Conservation (phyloP, 1,140 invertebrate genomes). For the Pentalonia nigronervosa region DNA sequence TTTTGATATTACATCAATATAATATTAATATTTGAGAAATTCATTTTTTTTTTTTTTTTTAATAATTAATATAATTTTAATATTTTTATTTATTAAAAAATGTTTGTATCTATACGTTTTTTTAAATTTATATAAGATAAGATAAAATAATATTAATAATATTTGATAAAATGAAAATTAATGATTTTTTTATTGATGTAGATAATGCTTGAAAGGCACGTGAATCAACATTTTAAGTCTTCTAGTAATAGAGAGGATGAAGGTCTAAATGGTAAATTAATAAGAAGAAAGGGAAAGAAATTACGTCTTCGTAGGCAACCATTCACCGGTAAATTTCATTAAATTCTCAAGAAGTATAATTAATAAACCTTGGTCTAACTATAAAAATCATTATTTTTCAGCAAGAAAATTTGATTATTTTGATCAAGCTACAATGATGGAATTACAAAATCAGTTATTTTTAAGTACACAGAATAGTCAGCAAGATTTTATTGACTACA, state of each 20-base stretch:
- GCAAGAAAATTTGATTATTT: conserved; percentile 88
- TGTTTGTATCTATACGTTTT: not conserved
- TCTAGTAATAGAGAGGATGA: conserved; percentile 69
- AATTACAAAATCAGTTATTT: conserved; percentile 76
- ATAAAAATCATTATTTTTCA: conserved; percentile 64
- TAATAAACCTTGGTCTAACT: not conserved
- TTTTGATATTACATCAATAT: not conserved
- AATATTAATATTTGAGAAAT: not conserved
- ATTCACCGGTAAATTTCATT: conserved; percentile 60
- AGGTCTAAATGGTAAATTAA: conserved; percentile 74
- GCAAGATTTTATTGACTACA: conserved; percentile 66
- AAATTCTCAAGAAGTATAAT: not conserved
- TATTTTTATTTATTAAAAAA: not conserved
- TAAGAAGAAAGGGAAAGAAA: conserved; percentile 85
- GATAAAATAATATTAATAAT: too few species aligned
- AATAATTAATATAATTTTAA: not conserved
- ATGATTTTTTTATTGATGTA: conserved; percentile 64
- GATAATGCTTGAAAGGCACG: conserved; percentile 87
- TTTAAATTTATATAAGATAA: not conserved
- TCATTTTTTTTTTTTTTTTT: not conserved
- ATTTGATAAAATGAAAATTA: not conserved
- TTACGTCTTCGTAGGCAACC: conserved; percentile 82
- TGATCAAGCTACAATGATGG: conserved; percentile 87
- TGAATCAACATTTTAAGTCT: conserved; percentile 89
- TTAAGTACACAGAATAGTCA: conserved; percentile 71